These are phyloP conservation scores for Oxyura jamaicensis DNA, from an alignment of 2,113 vertebrate genomes.

Conservation along the genomic window DNA sequence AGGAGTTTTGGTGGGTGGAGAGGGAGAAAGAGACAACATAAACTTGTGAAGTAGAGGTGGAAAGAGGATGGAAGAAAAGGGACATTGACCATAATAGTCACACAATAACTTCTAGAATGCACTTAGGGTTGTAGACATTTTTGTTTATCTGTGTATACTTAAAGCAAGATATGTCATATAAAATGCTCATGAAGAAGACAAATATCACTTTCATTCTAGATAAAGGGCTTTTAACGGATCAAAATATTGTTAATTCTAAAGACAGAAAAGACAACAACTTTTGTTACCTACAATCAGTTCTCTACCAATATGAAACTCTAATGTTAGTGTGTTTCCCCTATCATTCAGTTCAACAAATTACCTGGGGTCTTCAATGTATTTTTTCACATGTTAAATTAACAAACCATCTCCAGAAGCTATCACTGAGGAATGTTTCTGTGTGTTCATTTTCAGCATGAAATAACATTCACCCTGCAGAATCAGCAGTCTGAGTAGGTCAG, in stretches of 20 bases:
- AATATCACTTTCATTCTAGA: background rate
- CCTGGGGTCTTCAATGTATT: background rate
- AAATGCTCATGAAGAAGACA: background rate
- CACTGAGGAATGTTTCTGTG: background rate
- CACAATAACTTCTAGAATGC: background rate
- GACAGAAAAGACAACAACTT: background rate
- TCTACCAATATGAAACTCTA: background rate
- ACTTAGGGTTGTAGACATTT: background rate
- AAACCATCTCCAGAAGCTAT: slow-evolving; percentile 8
- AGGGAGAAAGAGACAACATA: background rate
- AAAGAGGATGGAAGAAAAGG: background rate
- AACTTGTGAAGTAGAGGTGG: background rate
- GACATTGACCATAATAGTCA: background rate
- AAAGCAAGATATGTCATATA: background rate
- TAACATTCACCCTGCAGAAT: slow-evolving; percentile 6
- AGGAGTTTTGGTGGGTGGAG: background rate
- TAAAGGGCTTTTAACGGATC: background rate
- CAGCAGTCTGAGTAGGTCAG: background rate
- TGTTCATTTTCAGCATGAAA: slow-evolving; percentile 13
- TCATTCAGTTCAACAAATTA: background rate
- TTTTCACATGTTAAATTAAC: slow-evolving; percentile 48
- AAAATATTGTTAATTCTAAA: background rate
- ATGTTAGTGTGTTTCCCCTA: background rate
- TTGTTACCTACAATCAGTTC: background rate
- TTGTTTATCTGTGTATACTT: background rate